phyloP scores from a whole-genome alignment of 2,797 vertebrate genomes.

The Pristis pectinata region DNA sequence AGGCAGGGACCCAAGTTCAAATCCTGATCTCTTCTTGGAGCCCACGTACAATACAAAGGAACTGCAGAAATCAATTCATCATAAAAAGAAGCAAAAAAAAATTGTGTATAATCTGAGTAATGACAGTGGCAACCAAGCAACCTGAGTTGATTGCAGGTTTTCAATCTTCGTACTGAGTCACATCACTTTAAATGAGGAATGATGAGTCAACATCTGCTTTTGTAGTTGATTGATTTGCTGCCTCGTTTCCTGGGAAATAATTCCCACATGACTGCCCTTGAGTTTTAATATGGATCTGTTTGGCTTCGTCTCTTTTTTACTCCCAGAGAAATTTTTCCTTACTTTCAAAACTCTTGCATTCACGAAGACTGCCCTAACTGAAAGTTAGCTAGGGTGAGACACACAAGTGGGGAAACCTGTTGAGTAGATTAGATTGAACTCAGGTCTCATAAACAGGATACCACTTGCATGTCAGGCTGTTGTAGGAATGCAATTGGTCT shows the following conservation, averaged over 20 bases:
- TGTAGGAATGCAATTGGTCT: neutral
- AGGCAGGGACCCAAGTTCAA: neutral
- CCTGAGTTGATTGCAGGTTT: neutral
- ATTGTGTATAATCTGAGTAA: neutral
- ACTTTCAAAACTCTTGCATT: neutral
- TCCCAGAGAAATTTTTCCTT: neutral
- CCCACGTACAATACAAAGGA: neutral
- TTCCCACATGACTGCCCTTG: neutral
- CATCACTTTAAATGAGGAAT: neutral
- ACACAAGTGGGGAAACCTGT: too few species aligned
- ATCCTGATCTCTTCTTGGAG: neutral
- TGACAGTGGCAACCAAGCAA: neutral
- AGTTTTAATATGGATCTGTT: neutral
- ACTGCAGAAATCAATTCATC: neutral
- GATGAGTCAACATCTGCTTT: slow-evolving; percentile 33
- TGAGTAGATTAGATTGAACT: too few species aligned
- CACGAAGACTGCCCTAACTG: neutral
- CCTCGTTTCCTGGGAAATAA: neutral
- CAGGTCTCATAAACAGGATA: neutral
- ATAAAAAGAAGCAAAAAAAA: neutral
- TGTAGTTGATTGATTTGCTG: neutral
- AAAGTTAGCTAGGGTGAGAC: neutral
- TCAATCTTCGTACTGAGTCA: slow-evolving; percentile 13
- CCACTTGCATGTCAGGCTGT: neutral
- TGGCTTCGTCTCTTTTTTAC: neutral